Base-by-base conservation (phyloP, 2,797 vertebrate species). In the Oreonectes daqikongensis region DNA sequence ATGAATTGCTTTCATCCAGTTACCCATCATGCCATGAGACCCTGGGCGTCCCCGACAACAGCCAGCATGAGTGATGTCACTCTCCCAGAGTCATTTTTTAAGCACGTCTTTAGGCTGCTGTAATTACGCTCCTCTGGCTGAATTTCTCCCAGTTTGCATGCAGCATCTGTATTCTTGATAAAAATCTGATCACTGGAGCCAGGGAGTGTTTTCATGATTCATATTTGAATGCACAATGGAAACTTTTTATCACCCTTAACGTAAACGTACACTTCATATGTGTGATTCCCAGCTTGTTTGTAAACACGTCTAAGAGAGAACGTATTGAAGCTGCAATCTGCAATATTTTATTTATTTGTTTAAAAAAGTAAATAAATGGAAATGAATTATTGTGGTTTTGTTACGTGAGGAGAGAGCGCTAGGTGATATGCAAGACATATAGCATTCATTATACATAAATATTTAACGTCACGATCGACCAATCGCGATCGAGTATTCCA, bases 1-100 rank as follows among this genome's bases (percentile, higher is more conserved):
- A 75, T 75, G 72, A 67, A 66, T 67, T 55, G 63, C 72, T 67
- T 75, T 75, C 40, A 75, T 66, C 24, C 50, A 15, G 72, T 67
- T 57, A 57, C 63, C 72, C 63, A 57, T 67, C 72, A 32, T 75
- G 63, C 63, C 50, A 1, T 0, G 72, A 14, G 72, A 24, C 61
- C 63, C 63, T 20, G 63, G 72, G 72, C 71, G 17, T 53, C 71
- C 20, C 71, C 40, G 60, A 61, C 55, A 66, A 61, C 55, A 66
- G 64, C 17, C 40, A 44, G 14, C 40, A 11, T 60, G 69, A 63
- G 11, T 72, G 71, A 72, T 74, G 61, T 66, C 61, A 74, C 50
- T 26, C 53, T 57, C 50, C 9, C 4, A 28, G 11, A 57, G 53
- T 15, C n/a, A 28, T 38, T 53, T 69, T 52, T 69, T 67, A 67